These are phyloP conservation scores for Hexactinellida sp. DNA, from an alignment of 37 sponge, comb jelly and placozoan genomes.

Conservation along the genomic window DNA sequence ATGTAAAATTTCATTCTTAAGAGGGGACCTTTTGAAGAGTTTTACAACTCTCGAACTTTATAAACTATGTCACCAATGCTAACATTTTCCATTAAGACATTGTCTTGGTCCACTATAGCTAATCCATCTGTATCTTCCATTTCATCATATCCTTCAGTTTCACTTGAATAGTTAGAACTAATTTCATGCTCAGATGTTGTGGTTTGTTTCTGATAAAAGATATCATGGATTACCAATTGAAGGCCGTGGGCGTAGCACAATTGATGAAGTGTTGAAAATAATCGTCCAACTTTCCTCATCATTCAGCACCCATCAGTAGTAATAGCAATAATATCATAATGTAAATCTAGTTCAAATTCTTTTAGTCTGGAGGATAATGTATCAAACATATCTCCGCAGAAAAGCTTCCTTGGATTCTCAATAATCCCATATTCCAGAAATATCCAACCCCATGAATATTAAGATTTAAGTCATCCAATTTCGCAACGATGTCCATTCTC, in stretches of 20 bases:
- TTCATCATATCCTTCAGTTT: not conserved
- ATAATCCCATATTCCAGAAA: conserved; percentile 9
- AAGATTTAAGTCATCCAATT: not conserved
- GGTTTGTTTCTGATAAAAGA: conserved; percentile 7
- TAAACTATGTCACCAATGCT: conserved; percentile 2
- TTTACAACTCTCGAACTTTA: conserved; percentile 17
- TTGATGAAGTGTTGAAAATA: conserved; percentile 11
- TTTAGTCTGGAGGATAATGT: not conserved
- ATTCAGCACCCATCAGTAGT: conserved; percentile 6
- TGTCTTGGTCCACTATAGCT: conserved; percentile 4
- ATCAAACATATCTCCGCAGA: conserved; percentile 12
- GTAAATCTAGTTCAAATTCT: conserved; percentile 8
- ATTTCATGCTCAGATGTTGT: not conserved
- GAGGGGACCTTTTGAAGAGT: conserved; percentile 4
- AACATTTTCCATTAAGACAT: not conserved
- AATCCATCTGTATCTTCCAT: conserved; percentile 15
- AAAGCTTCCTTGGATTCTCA: conserved; percentile 12
- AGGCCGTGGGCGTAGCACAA: conserved; percentile 14
- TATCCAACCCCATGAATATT: conserved; percentile 11
- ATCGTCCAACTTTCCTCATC: conserved; percentile 16
- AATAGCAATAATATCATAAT: conserved; percentile 10
- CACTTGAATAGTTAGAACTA: not conserved
- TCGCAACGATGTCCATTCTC: conserved; percentile 14
- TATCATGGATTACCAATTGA: conserved; percentile 17
- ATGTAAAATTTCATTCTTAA: conserved; percentile 14